A percentile compares a stretch with the other conserved stretches of the same genome.
Evolutionary conservation across 2,113 vertebrate species (phyloP).

Genomic region (Acrocephalus arundinaceus): DNA sequence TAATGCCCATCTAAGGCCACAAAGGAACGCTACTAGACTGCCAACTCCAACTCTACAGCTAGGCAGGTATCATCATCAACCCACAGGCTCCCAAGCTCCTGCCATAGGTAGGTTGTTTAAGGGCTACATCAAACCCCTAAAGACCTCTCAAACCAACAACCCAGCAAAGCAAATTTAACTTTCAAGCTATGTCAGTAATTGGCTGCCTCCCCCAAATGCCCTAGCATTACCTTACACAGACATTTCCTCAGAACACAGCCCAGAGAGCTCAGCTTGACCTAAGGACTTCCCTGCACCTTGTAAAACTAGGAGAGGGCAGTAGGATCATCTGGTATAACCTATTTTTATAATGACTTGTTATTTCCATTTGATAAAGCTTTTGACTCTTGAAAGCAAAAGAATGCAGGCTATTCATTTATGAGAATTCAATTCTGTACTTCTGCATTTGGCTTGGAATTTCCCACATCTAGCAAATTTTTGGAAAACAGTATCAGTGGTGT

Average conservation of each 20-base stretch:
- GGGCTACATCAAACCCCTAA: neutral
- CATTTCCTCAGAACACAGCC: neutral
- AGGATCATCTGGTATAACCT: neutral
- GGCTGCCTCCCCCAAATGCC: neutral
- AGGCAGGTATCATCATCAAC: neutral
- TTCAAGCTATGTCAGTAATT: neutral
- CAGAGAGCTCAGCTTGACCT: neutral
- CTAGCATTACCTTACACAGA: neutral
- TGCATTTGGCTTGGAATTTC: neutral
- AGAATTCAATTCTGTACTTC: neutral
- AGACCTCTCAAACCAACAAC: neutral
- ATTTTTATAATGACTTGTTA: neutral
- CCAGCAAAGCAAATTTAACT: neutral
- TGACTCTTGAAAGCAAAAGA: neutral
- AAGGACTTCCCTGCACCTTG: neutral
- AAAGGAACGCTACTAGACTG: neutral
- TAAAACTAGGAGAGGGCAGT: neutral
- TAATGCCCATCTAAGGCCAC: neutral
- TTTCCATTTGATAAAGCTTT: neutral
- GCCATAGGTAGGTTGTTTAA: neutral
- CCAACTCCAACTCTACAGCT: neutral
- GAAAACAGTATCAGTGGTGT: neutral
- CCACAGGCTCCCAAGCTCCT: neutral
- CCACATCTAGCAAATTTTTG: neutral
- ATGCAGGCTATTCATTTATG: neutral